These are phyloP conservation scores for Nezara viridula DNA, from an alignment of 2,888 invertebrate species.

Conservation along the genomic window DNA sequence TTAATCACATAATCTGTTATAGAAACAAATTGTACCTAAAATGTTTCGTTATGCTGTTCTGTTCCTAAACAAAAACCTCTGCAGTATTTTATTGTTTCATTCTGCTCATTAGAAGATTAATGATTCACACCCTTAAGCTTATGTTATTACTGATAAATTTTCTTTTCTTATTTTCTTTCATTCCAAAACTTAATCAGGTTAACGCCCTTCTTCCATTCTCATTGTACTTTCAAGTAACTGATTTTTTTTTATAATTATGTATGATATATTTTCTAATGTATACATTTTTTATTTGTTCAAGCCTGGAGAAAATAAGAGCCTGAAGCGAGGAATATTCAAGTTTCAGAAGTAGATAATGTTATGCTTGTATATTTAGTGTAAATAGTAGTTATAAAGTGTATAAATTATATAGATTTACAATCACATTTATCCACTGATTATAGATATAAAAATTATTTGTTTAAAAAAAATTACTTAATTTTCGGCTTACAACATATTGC, in stretches of 20 bases:
- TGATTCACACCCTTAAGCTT: background rate
- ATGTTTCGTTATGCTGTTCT: too few relatives aligned
- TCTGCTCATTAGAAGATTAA: background rate
- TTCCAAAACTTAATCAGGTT: background rate
- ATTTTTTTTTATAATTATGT: background rate
- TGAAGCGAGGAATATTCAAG: conserved; percentile 78
- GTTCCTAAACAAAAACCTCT: background rate
- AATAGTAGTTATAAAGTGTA: conserved; percentile 12
- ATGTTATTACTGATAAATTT: background rate
- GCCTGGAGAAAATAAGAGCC: conserved; percentile 76
- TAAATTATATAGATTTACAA: background rate
- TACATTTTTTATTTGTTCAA: conserved; percentile 68
- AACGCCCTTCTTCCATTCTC: background rate
- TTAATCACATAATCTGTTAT: too few relatives aligned
- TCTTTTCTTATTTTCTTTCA: background rate
- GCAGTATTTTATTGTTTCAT: background rate
- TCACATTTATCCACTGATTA: background rate
- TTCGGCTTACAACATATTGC: background rate
- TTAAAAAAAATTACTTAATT: background rate
- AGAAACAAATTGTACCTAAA: too few relatives aligned
- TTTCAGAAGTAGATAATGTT: conserved; percentile 73
- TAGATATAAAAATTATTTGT: background rate
- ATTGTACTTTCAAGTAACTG: background rate
- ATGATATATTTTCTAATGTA: background rate
- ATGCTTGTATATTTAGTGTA: conserved; percentile 61